phyloP scores from a whole-genome alignment of 2,888 invertebrate genomes.

The Girardia tigrina region DNA sequence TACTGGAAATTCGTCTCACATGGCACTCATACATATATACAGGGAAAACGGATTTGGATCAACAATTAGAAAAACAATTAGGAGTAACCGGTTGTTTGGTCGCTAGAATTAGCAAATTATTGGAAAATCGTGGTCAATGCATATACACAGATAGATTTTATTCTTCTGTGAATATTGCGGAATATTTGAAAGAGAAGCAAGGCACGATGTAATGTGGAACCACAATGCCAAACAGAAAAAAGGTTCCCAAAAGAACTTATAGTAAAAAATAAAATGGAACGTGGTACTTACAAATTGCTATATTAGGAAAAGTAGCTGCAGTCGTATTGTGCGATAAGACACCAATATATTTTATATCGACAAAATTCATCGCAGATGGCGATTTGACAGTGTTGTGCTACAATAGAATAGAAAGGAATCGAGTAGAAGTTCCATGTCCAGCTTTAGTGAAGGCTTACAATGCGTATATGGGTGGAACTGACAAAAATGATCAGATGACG shows the following conservation, averaged over 20 bases:
- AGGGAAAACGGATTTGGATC: too few relatives aligned
- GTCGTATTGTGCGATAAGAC: constrained; percentile 37
- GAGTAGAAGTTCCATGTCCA: constrained; percentile 28
- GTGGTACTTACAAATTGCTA: too few relatives aligned
- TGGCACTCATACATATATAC: too few relatives aligned
- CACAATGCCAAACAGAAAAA: background rate
- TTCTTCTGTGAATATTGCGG: constrained; percentile 30
- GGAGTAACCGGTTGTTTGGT: too few relatives aligned
- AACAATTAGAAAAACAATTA: too few relatives aligned
- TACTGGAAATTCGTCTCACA: too few relatives aligned
- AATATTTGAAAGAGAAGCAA: constrained; percentile 31
- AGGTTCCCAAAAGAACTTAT: constrained; percentile 2
- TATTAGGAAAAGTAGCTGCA: constrained; percentile 28
- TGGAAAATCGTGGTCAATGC: too few relatives aligned
- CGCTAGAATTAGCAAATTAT: too few relatives aligned
- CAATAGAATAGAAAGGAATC: constrained; percentile 27
- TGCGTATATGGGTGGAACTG: constrained; percentile 37
- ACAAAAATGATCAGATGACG: constrained; percentile 37
- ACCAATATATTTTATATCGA: constrained; percentile 37
- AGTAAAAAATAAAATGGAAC: too few relatives aligned
- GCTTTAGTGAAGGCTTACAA: constrained; percentile 36
- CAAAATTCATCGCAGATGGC: constrained; percentile 30
- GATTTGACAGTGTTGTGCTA: constrained; percentile 7
- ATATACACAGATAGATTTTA: constrained; percentile 37
- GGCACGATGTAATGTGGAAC: constrained; percentile 27